Conservation (phyloP, 1,140 invertebrate species). For the Heliconius hewitsoni region DNA sequence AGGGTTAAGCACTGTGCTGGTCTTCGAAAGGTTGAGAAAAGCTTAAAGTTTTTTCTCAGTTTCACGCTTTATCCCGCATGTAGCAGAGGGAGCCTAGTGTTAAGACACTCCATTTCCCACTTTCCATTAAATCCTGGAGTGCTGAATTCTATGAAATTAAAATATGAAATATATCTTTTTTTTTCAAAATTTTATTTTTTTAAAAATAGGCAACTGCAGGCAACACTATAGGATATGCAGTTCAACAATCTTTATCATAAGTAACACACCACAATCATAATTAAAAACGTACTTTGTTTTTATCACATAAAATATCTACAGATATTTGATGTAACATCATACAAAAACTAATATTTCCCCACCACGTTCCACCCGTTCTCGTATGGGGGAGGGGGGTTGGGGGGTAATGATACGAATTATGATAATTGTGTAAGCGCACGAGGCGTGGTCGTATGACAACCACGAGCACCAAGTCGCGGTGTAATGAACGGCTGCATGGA, state of each 20-base stretch:
- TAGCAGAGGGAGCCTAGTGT: too few species aligned
- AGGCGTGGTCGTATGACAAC: constrained; percentile 74
- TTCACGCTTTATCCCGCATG: too few species aligned
- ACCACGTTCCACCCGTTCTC: constrained; percentile 39
- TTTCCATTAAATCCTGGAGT: too few species aligned
- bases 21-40: too few species aligned
- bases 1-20: neutral
- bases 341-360: constrained; percentile 38
- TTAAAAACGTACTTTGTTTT: neutral
- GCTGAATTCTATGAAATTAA: too few species aligned
- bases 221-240: too few species aligned
- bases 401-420: constrained; percentile 72
- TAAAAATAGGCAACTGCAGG: too few species aligned
- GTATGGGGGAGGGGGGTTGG: constrained; percentile 14
- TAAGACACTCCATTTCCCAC: too few species aligned
- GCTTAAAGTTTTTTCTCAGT: too few species aligned
- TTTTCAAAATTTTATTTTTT: too few species aligned
- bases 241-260: too few species aligned
- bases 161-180: too few species aligned
- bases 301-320: neutral
- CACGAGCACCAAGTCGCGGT: constrained; percentile 53
- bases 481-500: constrained; percentile 68
- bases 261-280: neutral
- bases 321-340: constrained; percentile 25
- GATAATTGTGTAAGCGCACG: constrained; percentile 64